phyloP scores from a whole-genome alignment of 2,888 invertebrate species.

The Seira ritae region DNA sequence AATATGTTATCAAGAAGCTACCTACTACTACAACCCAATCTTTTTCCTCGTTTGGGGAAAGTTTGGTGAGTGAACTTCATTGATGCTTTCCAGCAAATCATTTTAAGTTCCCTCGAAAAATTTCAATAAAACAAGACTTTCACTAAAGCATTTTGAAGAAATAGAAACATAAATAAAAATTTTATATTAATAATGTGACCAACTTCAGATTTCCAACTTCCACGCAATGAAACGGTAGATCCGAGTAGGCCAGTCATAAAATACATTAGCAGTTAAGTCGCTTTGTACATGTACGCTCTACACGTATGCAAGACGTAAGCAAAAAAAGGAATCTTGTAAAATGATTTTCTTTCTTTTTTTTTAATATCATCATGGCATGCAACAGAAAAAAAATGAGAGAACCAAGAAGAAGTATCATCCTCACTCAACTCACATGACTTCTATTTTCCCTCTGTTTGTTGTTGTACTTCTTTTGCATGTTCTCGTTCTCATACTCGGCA shows the following conservation, averaged over 20 bases:
- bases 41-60: too few species aligned
- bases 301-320: not conserved
- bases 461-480: not conserved
- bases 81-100: too few species aligned
- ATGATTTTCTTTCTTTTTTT: not conserved
- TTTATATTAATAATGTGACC: not conserved
- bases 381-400: conserved; percentile 9
- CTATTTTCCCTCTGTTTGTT: conserved; percentile 4
- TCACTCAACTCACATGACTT: not conserved
- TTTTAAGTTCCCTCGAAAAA: not conserved
- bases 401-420: not conserved
- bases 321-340: not conserved
- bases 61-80: too few species aligned
- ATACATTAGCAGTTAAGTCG: too few species aligned
- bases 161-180: not conserved
- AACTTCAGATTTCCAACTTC: not conserved
- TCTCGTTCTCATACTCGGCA: not conserved
- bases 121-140: not conserved
- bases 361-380: conserved; percentile 14
- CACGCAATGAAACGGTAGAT: not conserved
- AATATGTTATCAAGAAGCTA: too few species aligned
- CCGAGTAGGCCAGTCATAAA: too few species aligned
- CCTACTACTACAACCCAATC: too few species aligned
- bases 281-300: not conserved
- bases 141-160: not conserved